Evolutionary conservation across 2,797 vertebrate genomes (phyloP), one percentile per base, ranked within the genome.

Genomic region (Rhabdophis nuchalis): DNA sequence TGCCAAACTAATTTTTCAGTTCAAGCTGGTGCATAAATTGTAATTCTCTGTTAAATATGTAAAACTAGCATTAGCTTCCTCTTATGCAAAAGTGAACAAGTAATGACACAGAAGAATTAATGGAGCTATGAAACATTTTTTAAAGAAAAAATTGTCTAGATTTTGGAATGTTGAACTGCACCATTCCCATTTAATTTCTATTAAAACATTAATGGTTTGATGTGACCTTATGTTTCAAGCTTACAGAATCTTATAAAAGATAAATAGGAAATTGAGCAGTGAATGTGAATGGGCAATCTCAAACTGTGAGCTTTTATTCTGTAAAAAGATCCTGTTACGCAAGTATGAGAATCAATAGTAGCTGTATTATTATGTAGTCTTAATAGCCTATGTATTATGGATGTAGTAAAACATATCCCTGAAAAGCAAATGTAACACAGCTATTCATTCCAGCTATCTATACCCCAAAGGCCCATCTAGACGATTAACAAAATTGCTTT

Each of bases 271-370:
- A 60, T 82, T 88, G 0, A 89, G 27, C 50, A 90, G 32, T 86
- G 93, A 0, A 0, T 92, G 25, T 87, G 89, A 52, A 46, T 95
- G 87, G 29, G 91, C 93, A 93, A 85, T 92, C 46, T 52, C 92
- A 93, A 93, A 90, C 32, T 1, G 5, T 92, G 60, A 87, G 18
- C 57, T 94, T 94, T 94, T 94, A 68, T 93, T 93, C 77, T 57
- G 25, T 90, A n/a, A 56, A 27, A 87, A 92, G 89, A 18, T 91
- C 89, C 60, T 94, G 91, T 93, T 90, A 89, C 23, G 6, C 50
- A 64, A 0, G 10, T 85, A 60, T 72, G 92, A 90, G 77, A 29
- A 29, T 88, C 29, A 92, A 85, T 90, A 58, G 29, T 85, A 46
- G 4, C 93, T 92, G 85, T 88, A 60, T 92, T 94, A 86, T 46